Evolutionary conservation across 2,797 vertebrate genomes (phyloP).

Genomic region (Loris lydekkerianus): DNA sequence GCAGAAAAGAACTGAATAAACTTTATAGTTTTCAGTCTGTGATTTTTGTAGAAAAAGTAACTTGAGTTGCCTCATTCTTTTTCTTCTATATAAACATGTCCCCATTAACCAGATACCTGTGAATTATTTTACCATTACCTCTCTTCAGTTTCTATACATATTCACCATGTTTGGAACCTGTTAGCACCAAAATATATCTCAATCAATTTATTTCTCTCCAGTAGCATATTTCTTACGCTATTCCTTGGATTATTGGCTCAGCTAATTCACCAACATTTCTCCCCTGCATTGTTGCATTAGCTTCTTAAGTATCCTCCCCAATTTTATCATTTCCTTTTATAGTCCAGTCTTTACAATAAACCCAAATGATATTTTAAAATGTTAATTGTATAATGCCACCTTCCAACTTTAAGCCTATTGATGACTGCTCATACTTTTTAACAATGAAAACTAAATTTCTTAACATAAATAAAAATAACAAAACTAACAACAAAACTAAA

Average conservation of each 20-base stretch:
- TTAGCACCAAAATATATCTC: background rate
- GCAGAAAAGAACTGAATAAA: background rate
- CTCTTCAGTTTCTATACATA: background rate
- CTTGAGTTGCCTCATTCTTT: background rate
- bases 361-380: background rate
- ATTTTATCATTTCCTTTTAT: background rate
- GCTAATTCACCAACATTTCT: background rate
- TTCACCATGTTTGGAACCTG: background rate
- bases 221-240: background rate
- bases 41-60: background rate
- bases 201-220: background rate
- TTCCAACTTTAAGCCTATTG: background rate
- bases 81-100: background rate
- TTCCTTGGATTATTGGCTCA: background rate
- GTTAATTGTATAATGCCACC: background rate
- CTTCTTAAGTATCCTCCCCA: background rate
- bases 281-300: background rate
- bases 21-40: background rate
- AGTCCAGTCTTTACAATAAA: background rate
- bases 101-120: background rate
- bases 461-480: background rate
- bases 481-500: background rate
- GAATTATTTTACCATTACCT: background rate
- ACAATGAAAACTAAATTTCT: background rate
- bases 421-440: background rate